Base-by-base conservation (phyloP, 2,797 vertebrate species). In the Allobates femoralis region DNA sequence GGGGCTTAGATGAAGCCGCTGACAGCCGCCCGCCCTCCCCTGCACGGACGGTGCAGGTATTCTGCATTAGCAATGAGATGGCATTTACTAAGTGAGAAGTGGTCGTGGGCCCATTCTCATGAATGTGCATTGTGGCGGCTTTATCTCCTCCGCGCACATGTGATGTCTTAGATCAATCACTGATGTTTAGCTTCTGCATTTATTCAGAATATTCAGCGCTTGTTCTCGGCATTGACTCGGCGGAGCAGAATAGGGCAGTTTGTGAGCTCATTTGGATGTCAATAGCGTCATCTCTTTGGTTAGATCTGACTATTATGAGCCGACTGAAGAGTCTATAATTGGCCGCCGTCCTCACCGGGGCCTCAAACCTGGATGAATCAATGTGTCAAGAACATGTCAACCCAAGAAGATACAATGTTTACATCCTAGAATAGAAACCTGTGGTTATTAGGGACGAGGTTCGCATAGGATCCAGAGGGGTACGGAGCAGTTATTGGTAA, bases 201-300 rank as follows among this genome's bases (percentile, higher is more conserved):
- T 67, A 66, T 85, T 81, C 37, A 75, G 69, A 81, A 76, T 81
- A 76, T 80, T 84, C 69, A 84, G 76, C 74, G 77, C 41, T 30
- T 88, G 58, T 64, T 88, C 58, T 16, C 34, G 19, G 66, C 76
- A 87, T 66, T 84, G 86, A 84, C 86, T 87, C 34, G 8, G 7
- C 67, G 76, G 80, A 84, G 86, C 82, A 80, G 79, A 84, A 84
- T 80, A 56, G 30, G 81, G 75, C 76, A 66, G 30, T 69, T 66
- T 81, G 82, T 76, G 82, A 55, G 83, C 82, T 83, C 81, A 80
- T 88, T 76, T 85, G 83, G 77, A 81, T 88, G 86, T 88, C 86
- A 88, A 85, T 88, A 81, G 86, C 78, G 55, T 81, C 77, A 81
- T 81, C 82, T 85, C 58, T 51, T 76, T 28, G 69, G 34, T 84